A percentile compares a stretch with the other conserved stretches of the same genome.
Conservation (phyloP, 2,888 invertebrate species). For the Buathra laborator region DNA sequence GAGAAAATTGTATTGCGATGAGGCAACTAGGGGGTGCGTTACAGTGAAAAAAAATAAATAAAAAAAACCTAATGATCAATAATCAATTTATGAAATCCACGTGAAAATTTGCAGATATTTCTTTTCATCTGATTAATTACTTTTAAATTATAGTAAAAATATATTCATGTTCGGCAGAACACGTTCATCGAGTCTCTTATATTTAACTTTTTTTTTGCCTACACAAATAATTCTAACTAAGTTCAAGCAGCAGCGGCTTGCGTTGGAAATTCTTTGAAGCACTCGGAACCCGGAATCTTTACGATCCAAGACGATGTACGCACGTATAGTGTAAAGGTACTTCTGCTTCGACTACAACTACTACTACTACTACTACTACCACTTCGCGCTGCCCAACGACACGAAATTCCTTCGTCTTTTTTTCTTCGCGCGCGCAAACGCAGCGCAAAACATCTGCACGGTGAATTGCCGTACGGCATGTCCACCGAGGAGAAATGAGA, state of each 20-base stretch:
- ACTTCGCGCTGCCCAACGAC: constrained; percentile 58
- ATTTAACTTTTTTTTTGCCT: not conserved
- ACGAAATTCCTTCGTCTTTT: constrained; percentile 65
- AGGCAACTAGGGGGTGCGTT: not conserved
- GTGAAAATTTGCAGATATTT: no score
- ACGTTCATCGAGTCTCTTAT: constrained; percentile 10
- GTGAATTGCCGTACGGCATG: constrained; percentile 51
- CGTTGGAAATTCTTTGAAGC: constrained; percentile 63
- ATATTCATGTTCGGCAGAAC: constrained; percentile 18
- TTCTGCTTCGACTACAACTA: constrained; percentile 34
- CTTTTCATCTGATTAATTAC: not conserved
- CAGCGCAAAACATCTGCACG: constrained; percentile 56
- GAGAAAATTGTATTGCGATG: constrained; percentile 17
- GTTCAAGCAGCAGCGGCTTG: constrained; percentile 44
- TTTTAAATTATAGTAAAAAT: not conserved
- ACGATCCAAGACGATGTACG: constrained; percentile 54
- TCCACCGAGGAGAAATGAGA: constrained; percentile 58
- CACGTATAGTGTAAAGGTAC: constrained; percentile 19
- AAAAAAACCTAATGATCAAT: not conserved
- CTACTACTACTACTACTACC: constrained; percentile 27
- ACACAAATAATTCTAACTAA: constrained; percentile 12
- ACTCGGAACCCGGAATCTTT: constrained; percentile 62
- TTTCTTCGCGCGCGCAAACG: constrained; percentile 56
- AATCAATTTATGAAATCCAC: no score
- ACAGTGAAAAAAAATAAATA: constrained; percentile 10